These are phyloP conservation scores for Clarias macrocephalus DNA, from an alignment of 2,113 vertebrate genomes.

Conservation along the genomic window DNA sequence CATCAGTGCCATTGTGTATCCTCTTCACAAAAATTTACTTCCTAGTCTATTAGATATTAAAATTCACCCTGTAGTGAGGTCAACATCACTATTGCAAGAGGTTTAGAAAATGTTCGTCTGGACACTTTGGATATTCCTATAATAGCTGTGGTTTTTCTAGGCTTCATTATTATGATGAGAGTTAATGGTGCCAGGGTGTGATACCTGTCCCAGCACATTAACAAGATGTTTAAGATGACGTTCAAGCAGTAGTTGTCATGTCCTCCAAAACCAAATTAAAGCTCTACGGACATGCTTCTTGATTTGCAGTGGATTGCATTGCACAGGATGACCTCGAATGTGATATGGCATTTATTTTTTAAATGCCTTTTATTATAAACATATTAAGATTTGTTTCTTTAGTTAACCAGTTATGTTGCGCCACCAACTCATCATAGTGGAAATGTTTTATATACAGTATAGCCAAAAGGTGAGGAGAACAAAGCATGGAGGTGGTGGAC, in stretches of 20 bases:
- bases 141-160: not conserved
- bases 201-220: constrained; percentile 19
- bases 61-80: not conserved
- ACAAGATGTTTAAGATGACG: constrained; percentile 12
- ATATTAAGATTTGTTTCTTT: too few species aligned
- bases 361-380: too few species aligned
- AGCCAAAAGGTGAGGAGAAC: too few species aligned
- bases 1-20: not conserved
- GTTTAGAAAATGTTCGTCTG: not conserved
- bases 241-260: not conserved
- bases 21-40: not conserved
- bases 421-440: too few species aligned
- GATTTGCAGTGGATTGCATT: too few species aligned
- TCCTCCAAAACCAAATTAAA: constrained; percentile 8
- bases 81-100: not conserved
- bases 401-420: too few species aligned
- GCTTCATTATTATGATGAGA: not conserved
- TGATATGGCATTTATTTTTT: too few species aligned
- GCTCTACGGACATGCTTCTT: too few species aligned
- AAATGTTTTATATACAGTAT: too few species aligned
- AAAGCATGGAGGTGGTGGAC: too few species aligned
- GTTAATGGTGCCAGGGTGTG: not conserved
- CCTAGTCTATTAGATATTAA: not conserved
- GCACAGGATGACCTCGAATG: too few species aligned
- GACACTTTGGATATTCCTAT: not conserved